Evolutionary conservation across 2,113 vertebrate species (phyloP), one percentile per base, ranked within the genome.

Genomic region (Carettochelys insculpta): DNA sequence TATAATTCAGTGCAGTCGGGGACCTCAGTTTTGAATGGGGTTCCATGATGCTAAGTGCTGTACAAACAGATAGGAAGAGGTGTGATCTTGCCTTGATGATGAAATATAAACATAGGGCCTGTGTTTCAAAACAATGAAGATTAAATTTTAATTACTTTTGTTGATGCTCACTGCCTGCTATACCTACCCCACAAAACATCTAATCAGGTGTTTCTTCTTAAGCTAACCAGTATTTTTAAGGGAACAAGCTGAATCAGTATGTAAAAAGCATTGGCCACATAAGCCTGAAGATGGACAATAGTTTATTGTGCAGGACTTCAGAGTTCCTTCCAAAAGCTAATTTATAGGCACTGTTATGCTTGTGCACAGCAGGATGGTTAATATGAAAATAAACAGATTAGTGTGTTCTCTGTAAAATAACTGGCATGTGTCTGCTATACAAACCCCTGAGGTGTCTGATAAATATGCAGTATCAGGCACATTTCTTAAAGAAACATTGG

Each of bases 381-480:
- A 43, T 13, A 92, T 83, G 13, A 53, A 29, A 87, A 83, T 82
- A 90, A 92, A 92, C 77, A 89, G n/a, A 83, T 91, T 50, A 87
- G 87, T 90, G 41, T 71, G 17, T 84, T 88, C 53, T 77, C 61
- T 85, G 52, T 92, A 73, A 96, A 96, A 79, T 92, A 90, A 58
- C 80, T 93, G 68, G 41, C 68, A 58, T 80, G 27, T 87, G 41
- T 75, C 82, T 2, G 0, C 88, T 56, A 22, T 86, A 50, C 41
- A 61, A 8, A 83, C 93, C 87, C 53, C 54, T 45, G 3, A 48
- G 83, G 89, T 61, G 34, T 38, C 65, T 87, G 54, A 85, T 95
- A 93, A 94, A 92, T 88, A 81, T 86, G 82, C 73, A 95, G 1
- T 65, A 82, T 84, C 43, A 77, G 68, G 65, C 52, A 90, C 10